Evolutionary conservation across 1,140 invertebrate genomes (phyloP), one percentile per base, ranked within the genome.

Genomic region (Anastrepha ludens): DNA sequence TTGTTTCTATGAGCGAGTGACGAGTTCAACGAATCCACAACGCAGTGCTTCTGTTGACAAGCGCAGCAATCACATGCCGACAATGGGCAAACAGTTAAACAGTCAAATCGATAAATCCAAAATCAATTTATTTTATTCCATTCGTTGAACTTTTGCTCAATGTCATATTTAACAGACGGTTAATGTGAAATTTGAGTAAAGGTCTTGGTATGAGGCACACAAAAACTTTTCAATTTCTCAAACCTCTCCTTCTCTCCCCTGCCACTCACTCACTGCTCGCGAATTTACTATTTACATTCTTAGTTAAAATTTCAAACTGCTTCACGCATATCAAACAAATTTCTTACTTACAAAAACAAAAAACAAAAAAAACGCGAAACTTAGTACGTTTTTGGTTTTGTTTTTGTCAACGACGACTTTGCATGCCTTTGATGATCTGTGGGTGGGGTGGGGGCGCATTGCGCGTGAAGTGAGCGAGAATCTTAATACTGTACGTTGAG

Each of bases 361-460:
- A 55, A 29, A 29, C 29, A 29, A 29, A 29, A 29, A 29, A 41
- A 67, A 67, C 4, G 0, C 55, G 65, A 9, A 20, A 20, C 20
- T 29, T 29, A 29, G 29, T 29, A 29, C 29, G 29, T 29, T 29
- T 29, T 29, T 29, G 0, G 29, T 1, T 29, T 29, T 29, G 29
- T 29, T 29, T 29, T 29, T 29, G 29, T 29, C 29, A 29, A 29
- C 29, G 29, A 74, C 67, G 13, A 74, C 15, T 15, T 74, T 29
- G 29, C 47, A 74, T 17, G 67, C 13, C 67, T 74, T 74, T 74
- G 67, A 74, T 17, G 67, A 74, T 74, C 39, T 74, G 13, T 39
- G 41, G 67, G 60, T 58, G 13, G 60, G 9, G 67, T 47, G 41
- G 39, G 41, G 13, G 4, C 44, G 39, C 20, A 67, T 9, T 67